A percentile compares a stretch with the other conserved stretches of the same genome.
Conservation (phyloP, 1,140 invertebrate genomes). For the Condylostylus longicornis region DNA sequence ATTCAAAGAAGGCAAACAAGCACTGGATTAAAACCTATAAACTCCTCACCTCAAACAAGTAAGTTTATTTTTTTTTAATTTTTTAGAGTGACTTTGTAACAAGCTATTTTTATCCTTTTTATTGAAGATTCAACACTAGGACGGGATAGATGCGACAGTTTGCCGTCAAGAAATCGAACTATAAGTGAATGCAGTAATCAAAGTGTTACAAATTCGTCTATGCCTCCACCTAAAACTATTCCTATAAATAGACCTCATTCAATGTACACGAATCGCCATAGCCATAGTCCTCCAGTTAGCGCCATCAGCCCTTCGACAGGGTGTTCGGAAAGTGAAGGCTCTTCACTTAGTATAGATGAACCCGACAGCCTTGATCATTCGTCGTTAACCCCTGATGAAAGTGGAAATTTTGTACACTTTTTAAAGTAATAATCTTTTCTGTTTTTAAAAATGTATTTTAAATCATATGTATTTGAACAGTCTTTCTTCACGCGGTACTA, state of each 20-base stretch:
- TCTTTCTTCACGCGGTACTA: conserved; percentile 16
- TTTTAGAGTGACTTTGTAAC: too few species aligned
- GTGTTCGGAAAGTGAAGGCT: conserved; percentile 54
- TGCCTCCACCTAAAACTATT: conserved; percentile 22
- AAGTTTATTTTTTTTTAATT: conserved; percentile 27
- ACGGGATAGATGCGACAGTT: conserved; percentile 62
- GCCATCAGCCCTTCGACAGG: conserved; percentile 35
- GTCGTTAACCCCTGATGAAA: conserved; percentile 51
- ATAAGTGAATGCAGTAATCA: conserved; percentile 42
- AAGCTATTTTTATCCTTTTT: not conserved
- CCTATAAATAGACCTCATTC: conserved; percentile 40
- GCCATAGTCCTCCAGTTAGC: conserved; percentile 45
- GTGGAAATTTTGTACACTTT: conserved; percentile 19
- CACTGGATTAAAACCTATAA: conserved; percentile 38
- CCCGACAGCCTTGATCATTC: conserved; percentile 26
- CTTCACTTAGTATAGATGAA: conserved; percentile 52
- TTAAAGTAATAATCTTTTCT: conserved; percentile 2
- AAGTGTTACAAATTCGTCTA: conserved; percentile 15
- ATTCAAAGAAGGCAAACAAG: conserved; percentile 40
- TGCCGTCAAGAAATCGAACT: conserved; percentile 50
- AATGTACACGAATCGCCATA: conserved; percentile 36
- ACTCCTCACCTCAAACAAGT: conserved; percentile 43
- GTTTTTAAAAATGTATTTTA: not conserved
- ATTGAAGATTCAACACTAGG: conserved; percentile 16
- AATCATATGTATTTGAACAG: conserved; percentile 9